Evolutionary conservation across 2,113 vertebrate genomes (phyloP), one percentile per base, ranked within the genome.

Genomic region (Callospermophilus lateralis): DNA sequence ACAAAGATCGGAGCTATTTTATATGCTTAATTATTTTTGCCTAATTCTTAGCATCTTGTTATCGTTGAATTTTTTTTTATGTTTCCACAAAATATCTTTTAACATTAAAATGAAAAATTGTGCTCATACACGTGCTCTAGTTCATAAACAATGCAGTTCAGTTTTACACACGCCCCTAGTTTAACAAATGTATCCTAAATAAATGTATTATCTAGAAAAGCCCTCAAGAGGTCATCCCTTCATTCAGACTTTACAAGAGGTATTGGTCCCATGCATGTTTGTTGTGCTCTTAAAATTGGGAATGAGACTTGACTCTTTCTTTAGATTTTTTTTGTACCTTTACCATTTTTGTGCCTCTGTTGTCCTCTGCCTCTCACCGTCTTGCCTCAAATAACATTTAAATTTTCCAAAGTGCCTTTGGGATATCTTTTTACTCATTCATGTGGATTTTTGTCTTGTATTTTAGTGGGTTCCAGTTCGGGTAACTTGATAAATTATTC

Each of bases 1-100:
- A 63, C 61, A 78, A 86, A 89, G 80, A 13, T 2, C 32, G 92
- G 34, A 61, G 6, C 61, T 74, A 78, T 88, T 95, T 91, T 90
- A 76, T 80, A 51, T 78, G 48, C 34, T 90, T 97, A 92, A 95
- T 97, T 97, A 70, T 93, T 93, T 95, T 93, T 97, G 17, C 76
- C 28, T 93, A 55, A 58, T 94, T 97, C 61, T 90, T 81, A 78
- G 20, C 42, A 42, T 37, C 61, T 72, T 95, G 80, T 80, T 88
- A 72, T 86, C 93, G 32, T 86, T 94, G 67, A 94, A 39, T 92
- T 24, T 53, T 84, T 90, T 93, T 79, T 67, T 73, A 58, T 79
- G 20, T 87, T 93, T 42, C 32, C 55, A 63, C 39, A 95, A 96
- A 15, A 30, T 79, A n/a, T 70, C 15, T 84, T 6, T 77, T 76